These are phyloP conservation scores for Spisula solida DNA, from an alignment of 2,888 invertebrate species.

Conservation along the genomic window DNA sequence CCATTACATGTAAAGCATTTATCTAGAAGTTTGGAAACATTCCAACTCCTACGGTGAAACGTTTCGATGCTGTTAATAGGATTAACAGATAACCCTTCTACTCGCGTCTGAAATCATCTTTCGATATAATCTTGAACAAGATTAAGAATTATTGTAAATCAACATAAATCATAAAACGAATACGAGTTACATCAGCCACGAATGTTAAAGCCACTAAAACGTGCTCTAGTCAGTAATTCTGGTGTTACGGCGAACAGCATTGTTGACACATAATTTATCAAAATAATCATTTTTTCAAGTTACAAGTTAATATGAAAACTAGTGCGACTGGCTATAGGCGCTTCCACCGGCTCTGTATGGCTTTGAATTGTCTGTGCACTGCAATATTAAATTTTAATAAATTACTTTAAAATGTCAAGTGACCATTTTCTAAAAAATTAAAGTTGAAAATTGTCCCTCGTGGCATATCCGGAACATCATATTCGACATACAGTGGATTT, in stretches of 20 bases:
- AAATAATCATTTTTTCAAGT: not conserved
- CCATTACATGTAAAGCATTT: slow-evolving; percentile 12
- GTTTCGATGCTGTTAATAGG: slow-evolving; percentile 52
- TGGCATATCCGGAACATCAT: too few relatives aligned
- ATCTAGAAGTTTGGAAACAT: slow-evolving; percentile 22
- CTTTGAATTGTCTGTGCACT: too few relatives aligned
- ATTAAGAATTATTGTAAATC: slow-evolving; percentile 22
- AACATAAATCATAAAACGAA: not conserved
- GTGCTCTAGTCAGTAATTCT: too few relatives aligned
- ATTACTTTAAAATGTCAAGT: not conserved
- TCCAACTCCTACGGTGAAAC: slow-evolving; percentile 18
- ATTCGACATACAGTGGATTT: too few relatives aligned
- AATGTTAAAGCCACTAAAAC: too few relatives aligned
- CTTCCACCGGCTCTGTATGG: too few relatives aligned
- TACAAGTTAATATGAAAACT: not conserved
- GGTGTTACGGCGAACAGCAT: not conserved
- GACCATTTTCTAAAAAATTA: too few relatives aligned
- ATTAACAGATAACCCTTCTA: slow-evolving; percentile 63
- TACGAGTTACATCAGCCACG: too few relatives aligned
- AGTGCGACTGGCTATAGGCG: too few relatives aligned
- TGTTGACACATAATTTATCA: not conserved
- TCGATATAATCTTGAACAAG: slow-evolving; percentile 13
- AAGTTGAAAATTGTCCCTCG: too few relatives aligned
- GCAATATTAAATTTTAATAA: not conserved
- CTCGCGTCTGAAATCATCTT: slow-evolving; percentile 22